These are phyloP conservation scores for Menidia beryllina DNA, from an alignment of 2,113 vertebrate genomes.

Conservation along the genomic window DNA sequence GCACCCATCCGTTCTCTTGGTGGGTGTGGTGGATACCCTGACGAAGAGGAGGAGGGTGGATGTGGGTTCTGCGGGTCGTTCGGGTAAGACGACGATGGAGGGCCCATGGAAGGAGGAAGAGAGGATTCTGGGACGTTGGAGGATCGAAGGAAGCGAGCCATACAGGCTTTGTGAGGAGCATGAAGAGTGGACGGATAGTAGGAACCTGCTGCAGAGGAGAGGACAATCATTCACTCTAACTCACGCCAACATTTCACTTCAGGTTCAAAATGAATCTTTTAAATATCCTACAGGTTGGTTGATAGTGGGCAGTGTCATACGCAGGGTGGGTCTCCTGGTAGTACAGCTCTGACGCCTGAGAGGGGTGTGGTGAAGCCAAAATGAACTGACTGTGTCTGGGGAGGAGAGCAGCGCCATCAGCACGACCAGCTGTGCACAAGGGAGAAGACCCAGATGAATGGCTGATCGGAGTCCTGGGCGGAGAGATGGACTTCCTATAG, in stretches of 20 bases:
- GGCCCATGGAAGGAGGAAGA: constrained; percentile 86
- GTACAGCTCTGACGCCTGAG: constrained; percentile 88
- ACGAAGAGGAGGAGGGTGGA: constrained; percentile 80
- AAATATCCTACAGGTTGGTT: constrained; percentile 84
- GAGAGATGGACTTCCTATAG: constrained; percentile 79
- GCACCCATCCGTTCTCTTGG: constrained; percentile 88
- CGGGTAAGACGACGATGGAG: constrained; percentile 67
- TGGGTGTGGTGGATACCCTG: constrained; percentile 85
- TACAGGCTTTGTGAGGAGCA: constrained; percentile 89
- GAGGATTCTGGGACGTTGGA: constrained; percentile 89
- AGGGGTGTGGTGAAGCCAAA: constrained; percentile 86
- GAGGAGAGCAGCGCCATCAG: constrained; percentile 82
- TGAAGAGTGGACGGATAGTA: constrained; percentile 89
- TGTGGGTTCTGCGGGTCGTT: constrained; percentile 60
- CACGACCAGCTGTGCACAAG: constrained; percentile 80
- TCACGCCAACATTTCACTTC: no score
- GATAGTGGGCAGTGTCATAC: constrained; percentile 88
- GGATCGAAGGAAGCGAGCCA: constrained; percentile 91
- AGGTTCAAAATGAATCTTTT: background rate
- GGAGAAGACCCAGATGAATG: constrained; percentile 86
- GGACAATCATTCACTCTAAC: background rate
- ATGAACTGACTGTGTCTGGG: constrained; percentile 87
- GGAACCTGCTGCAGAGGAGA: constrained; percentile 82
- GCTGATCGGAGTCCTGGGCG: constrained; percentile 89
- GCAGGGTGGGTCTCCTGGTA: constrained; percentile 89